Evolutionary conservation across 2,888 invertebrate species (phyloP).

Genomic region (Petrolisthes manimaculis): DNA sequence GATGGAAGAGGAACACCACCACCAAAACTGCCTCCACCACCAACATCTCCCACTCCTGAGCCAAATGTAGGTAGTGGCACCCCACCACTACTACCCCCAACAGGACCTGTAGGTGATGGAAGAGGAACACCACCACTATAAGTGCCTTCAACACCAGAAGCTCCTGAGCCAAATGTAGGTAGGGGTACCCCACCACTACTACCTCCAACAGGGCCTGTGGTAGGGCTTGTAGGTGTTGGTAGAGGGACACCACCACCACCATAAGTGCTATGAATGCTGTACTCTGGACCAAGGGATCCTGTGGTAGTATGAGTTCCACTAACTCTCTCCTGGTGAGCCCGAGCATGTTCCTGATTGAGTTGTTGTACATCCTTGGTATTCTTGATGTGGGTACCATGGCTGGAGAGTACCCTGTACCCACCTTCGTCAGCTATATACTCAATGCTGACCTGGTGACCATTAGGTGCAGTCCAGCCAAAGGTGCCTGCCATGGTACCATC

Average conservation of each 20-base stretch:
- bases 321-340: conserved; percentile 9
- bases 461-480: conserved; percentile 63
- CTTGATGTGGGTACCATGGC: conserved; percentile 34
- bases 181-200: not conserved
- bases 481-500: conserved; percentile 61
- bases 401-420: conserved; percentile 53
- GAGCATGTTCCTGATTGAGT: conserved; percentile 35
- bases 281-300: not conserved
- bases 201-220: not conserved
- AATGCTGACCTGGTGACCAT: conserved; percentile 49
- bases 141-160: not conserved
- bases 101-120: not conserved
- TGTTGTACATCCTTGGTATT: conserved; percentile 46
- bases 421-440: conserved; percentile 63
- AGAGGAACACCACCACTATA: conserved; percentile 23
- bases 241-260: conserved; percentile 30
- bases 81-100: not conserved
- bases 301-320: not conserved
- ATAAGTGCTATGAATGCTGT: not conserved
- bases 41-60: not conserved
- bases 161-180: not conserved
- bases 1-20: not conserved
- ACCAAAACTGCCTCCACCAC: not conserved
- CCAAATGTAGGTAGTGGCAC: not conserved
- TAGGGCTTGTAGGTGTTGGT: conserved; percentile 22